Percentiles rank a stretch among this genome's conserved stretches.
phyloP scores from a whole-genome alignment of 2,888 invertebrate genomes.

The Orchesellides sinensis region DNA sequence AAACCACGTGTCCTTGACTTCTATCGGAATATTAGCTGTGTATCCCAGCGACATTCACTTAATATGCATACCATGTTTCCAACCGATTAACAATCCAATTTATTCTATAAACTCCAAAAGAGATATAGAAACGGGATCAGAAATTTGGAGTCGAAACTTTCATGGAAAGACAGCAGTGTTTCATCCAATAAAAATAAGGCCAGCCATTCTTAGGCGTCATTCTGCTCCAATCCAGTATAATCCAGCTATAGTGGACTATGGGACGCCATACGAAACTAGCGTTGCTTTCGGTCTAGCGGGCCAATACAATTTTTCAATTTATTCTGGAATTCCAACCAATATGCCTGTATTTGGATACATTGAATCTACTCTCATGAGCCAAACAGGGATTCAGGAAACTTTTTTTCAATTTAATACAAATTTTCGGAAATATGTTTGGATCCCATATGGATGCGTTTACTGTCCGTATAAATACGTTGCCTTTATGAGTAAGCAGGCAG shows the following conservation, averaged over 20 bases:
- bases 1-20: neutral
- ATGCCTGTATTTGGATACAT: neutral
- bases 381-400: neutral
- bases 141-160: neutral
- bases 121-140: neutral
- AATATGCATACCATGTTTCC: neutral
- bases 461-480: conserved; percentile 6
- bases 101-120: neutral
- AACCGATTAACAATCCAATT: neutral
- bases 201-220: too few species aligned
- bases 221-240: neutral
- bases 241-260: too few species aligned
- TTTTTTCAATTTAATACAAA: neutral
- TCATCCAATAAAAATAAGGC: too few species aligned
- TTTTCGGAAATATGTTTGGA: neutral
- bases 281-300: too few species aligned
- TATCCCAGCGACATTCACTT: neutral
- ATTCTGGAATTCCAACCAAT: neutral
- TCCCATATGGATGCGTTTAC: conserved; percentile 16
- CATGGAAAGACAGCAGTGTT: neutral
- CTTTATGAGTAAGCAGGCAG: conserved; percentile 23
- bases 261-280: too few species aligned
- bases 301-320: neutral
- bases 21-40: neutral
- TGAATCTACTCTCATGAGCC: neutral